These are phyloP conservation scores for Catonia carolina DNA, from an alignment of 2,888 invertebrate species.

Conservation along the genomic window DNA sequence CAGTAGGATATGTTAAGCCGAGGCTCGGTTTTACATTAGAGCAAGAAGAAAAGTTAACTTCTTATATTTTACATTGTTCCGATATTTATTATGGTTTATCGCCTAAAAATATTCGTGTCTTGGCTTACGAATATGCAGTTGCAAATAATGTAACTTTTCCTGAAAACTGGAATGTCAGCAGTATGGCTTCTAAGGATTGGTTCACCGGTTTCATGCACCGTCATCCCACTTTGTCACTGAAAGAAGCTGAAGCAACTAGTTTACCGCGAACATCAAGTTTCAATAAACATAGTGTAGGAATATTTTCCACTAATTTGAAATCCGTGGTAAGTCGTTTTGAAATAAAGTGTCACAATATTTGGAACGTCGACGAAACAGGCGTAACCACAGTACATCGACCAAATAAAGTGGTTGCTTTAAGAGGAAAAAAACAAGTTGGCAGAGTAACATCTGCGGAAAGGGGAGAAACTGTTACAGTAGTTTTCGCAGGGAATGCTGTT, in stretches of 20 bases:
- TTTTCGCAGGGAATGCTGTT: background rate
- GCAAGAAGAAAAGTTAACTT: background rate
- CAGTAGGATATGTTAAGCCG: background rate
- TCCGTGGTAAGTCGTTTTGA: background rate
- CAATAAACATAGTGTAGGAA: background rate
- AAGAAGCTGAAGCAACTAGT: background rate
- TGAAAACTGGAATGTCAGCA: background rate
- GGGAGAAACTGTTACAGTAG: background rate
- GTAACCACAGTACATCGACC: background rate
- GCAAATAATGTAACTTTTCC: conserved; percentile 2
- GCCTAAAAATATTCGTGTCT: background rate
- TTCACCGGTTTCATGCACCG: background rate
- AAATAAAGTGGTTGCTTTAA: background rate
- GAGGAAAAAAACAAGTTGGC: background rate
- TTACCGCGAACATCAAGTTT: background rate
- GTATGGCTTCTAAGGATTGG: background rate
- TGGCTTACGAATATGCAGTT: background rate
- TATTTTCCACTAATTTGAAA: background rate
- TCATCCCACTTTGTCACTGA: background rate
- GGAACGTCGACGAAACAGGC: background rate
- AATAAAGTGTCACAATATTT: background rate
- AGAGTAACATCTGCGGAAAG: background rate
- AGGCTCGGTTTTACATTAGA: background rate
- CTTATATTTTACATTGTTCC: background rate
- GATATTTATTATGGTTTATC: background rate